phyloP scores from a whole-genome alignment of 1,140 invertebrate genomes.

The Vollenhovia emeryi region DNA sequence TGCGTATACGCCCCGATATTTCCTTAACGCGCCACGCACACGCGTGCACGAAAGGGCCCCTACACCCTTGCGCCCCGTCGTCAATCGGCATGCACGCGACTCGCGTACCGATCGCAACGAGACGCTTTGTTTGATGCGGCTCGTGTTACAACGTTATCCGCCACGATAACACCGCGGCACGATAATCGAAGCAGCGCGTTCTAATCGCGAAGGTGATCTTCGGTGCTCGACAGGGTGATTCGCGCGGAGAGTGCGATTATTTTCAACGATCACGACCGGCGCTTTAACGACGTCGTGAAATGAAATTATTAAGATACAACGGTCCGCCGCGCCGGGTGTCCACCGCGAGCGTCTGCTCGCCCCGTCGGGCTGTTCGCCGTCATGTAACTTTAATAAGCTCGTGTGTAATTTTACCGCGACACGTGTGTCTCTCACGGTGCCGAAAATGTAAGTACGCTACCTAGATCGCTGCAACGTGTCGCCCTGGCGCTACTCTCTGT shows the following conservation, averaged over 20 bases:
- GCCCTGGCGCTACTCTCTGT: not conserved
- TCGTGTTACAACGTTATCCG: slow-evolving; percentile 26
- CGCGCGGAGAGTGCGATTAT: not conserved
- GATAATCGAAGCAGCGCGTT: slow-evolving; percentile 5
- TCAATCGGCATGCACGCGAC: slow-evolving; percentile 31
- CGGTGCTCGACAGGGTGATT: not conserved
- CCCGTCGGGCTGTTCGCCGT: not conserved
- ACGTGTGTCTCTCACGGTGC: not conserved
- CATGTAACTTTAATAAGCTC: not conserved
- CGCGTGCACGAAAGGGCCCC: not conserved
- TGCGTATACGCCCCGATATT: slow-evolving; percentile 5
- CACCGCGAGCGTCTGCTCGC: not conserved
- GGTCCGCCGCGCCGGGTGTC: not conserved
- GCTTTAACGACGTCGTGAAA: not conserved
- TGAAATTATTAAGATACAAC: not conserved
- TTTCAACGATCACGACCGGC: not conserved
- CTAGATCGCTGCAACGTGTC: slow-evolving; percentile 22
- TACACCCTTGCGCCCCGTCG: too few species aligned
- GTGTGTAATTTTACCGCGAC: not conserved
- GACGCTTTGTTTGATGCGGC: slow-evolving; percentile 5
- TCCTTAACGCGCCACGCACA: not conserved
- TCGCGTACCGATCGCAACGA: not conserved
- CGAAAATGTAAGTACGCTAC: slow-evolving; percentile 11
- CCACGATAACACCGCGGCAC: slow-evolving; percentile 11
- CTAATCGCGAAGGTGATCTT: not conserved